phyloP scores from a whole-genome alignment of 2,113 vertebrate species.

The Bos javanicus region DNA sequence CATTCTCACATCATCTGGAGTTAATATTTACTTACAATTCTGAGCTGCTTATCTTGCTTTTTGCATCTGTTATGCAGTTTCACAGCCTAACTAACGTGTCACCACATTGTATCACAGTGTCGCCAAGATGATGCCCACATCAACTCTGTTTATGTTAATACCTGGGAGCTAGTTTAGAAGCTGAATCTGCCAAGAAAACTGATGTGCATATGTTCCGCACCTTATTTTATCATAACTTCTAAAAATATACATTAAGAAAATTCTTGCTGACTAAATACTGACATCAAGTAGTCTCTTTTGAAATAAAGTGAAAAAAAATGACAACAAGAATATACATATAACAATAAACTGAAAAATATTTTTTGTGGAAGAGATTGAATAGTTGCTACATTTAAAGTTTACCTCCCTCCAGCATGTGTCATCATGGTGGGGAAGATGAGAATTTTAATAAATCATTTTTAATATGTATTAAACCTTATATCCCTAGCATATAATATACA shows the following conservation, averaged over 20 bases:
- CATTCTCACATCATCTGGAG: not conserved
- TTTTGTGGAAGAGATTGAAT: not conserved
- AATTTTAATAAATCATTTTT: not conserved
- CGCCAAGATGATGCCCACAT: not conserved
- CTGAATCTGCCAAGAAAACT: constrained; percentile 39
- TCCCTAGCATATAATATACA: not conserved
- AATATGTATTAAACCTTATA: not conserved
- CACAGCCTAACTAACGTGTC: constrained; percentile 4
- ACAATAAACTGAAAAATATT: not conserved
- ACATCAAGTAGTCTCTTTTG: not conserved
- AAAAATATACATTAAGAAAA: constrained; percentile 36
- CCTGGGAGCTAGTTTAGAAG: constrained; percentile 23
- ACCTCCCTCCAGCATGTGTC: not conserved
- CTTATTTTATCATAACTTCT: constrained; percentile 34
- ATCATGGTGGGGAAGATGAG: not conserved
- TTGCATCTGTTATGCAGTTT: constrained; percentile 10
- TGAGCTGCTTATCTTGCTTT: constrained; percentile 15
- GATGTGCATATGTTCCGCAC: not conserved
- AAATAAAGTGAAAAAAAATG: constrained; percentile 25
- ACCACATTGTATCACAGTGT: constrained; percentile 19
- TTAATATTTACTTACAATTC: not conserved
- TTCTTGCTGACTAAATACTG: constrained; percentile 36
- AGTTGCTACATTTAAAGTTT: not conserved
- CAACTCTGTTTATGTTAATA: constrained; percentile 15
- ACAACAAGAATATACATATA: not conserved